A percentile compares a stretch with the other conserved stretches of the same genome.
phyloP scores from a whole-genome alignment of 2,888 invertebrate genomes.

The Nematopogon swammerdamellus region DNA sequence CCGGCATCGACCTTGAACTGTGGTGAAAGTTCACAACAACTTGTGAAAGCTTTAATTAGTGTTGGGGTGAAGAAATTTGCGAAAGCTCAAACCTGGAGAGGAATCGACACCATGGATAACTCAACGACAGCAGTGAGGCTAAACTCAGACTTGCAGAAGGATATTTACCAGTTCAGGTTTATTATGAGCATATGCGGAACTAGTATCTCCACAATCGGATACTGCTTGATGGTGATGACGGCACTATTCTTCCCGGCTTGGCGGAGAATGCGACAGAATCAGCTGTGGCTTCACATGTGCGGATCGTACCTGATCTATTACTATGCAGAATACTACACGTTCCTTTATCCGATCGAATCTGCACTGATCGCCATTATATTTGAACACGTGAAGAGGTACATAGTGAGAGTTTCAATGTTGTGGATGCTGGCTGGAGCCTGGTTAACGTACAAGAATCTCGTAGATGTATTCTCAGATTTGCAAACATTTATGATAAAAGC shows the following conservation, averaged over 20 bases:
- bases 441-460: not conserved
- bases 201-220: not conserved
- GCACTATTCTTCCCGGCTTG: not conserved
- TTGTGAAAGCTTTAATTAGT: too few species aligned
- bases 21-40: too few species aligned
- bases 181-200: not conserved
- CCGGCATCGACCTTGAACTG: too few species aligned
- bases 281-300: not conserved
- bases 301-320: not conserved
- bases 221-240: not conserved
- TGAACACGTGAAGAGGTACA: not conserved
- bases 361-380: not conserved
- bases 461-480: not conserved
- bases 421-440: not conserved
- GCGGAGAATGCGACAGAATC: not conserved
- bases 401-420: not conserved
- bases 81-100: too few species aligned
- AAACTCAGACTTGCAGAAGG: not conserved
- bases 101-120: too few species aligned
- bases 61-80: too few species aligned
- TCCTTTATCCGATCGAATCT: not conserved
- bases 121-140: too few species aligned
- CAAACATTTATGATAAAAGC: not conserved
- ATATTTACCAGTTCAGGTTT: not conserved
- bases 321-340: not conserved